Base-by-base conservation (phyloP, 1,140 invertebrate genomes). In the Drosophila rhopaloa region DNA sequence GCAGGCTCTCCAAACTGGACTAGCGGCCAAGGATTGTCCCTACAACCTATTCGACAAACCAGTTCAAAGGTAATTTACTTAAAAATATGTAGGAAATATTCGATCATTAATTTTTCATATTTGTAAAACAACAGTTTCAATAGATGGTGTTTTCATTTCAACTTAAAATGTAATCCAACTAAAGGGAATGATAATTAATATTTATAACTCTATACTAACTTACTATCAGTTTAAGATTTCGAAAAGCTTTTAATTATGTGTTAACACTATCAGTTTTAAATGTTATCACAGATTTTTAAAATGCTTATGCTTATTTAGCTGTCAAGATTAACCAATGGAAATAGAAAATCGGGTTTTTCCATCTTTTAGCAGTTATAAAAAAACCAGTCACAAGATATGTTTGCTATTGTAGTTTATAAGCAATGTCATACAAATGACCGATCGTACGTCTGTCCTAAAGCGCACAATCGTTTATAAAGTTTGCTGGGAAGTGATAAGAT, bases 11-110 rank as follows among this genome's bases (percentile, higher is more conserved):
- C 66, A 60, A 16, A 78, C 68, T 11, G 76, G 84, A 55, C 67
- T 92, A 43, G 76, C 57, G 3, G 57, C 85, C 14, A 76, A 79
- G 40, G 43, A 72, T 24, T 84, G 80, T 65, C 71, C 85, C 7
- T 92, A 92, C 51, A 92, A 82, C 56, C 50, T 92, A 0, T 92
- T 92, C 16, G 84, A 92, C 43, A 90, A 82, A 40, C 73, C 81
- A 0, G 53, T 37, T 16, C 66, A 83, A n/a, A 76, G 88, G 91
- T 92, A 65, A 81, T 60, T n/a, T 19, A 1, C 0, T 10, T 35
- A 1, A 35, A 37, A 1, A 40, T 4, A 40, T 40, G 4, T 10
- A 4, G 13, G 4, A 40, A 10, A 1, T 4, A 40, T n/a, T 40
- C 7, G 7, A 7, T 32, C 29, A 32, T 32, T 32, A 7, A 19